Percentiles rank a stretch among this genome's conserved stretches.
These are phyloP conservation scores for Hydroisotoma schaefferi DNA, from an alignment of 2,888 invertebrate genomes.

Conservation along the genomic window DNA sequence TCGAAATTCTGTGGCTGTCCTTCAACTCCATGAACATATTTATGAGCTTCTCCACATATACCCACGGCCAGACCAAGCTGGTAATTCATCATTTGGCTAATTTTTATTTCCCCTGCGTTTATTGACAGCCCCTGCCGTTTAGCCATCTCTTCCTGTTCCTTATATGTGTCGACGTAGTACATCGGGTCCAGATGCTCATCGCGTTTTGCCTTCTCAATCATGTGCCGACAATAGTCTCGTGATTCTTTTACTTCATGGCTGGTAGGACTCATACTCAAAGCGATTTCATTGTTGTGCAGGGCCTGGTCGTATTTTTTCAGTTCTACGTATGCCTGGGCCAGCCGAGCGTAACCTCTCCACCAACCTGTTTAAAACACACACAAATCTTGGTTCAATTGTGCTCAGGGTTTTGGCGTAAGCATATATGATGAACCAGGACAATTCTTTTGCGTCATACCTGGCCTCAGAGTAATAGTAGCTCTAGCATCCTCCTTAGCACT, in stretches of 20 bases:
- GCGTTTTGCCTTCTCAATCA: slow-evolving; percentile 1
- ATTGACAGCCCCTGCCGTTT: not conserved
- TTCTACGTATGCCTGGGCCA: slow-evolving; percentile 1
- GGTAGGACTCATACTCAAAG: slow-evolving; percentile 14
- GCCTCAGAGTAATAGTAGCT: not conserved
- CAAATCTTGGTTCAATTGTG: too few relatives aligned
- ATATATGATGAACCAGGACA: too few relatives aligned
- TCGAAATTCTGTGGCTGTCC: slow-evolving; percentile 6
- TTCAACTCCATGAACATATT: slow-evolving; percentile 3
- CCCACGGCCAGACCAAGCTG: not conserved
- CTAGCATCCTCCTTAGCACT: slow-evolving; percentile 14
- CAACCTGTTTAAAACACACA: too few relatives aligned
- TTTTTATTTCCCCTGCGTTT: not conserved
- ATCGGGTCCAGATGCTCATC: slow-evolving; percentile 22
- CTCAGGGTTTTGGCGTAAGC: slow-evolving; percentile 4
- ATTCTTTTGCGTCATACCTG: too few relatives aligned
- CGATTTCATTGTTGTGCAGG: slow-evolving; percentile 2
- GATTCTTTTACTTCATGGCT: slow-evolving; percentile 4
- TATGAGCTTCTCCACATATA: slow-evolving; percentile 18
- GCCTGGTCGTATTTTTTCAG: slow-evolving; percentile 16
- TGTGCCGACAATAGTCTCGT: slow-evolving; percentile 11
- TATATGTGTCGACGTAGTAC: not conserved
- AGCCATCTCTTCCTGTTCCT: not conserved
- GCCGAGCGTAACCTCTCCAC: slow-evolving; percentile 22
- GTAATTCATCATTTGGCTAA: not conserved